These are phyloP conservation scores for Pristionchus entomophagus DNA, from an alignment of 2,888 invertebrate species.

Conservation along the genomic window DNA sequence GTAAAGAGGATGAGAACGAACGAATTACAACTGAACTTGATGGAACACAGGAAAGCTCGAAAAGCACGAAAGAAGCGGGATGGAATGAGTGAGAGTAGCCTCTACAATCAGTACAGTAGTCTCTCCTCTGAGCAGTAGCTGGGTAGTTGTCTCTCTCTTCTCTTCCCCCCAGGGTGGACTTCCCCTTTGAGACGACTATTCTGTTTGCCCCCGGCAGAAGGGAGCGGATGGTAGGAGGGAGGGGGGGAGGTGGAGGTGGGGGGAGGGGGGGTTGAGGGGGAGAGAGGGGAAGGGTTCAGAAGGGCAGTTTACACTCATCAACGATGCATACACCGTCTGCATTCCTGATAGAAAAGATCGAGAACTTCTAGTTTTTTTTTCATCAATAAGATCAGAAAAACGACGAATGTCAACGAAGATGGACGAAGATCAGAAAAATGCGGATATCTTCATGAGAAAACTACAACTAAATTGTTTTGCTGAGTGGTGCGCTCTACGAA, in stretches of 20 bases:
- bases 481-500: too few relatives aligned
- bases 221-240: conserved; percentile 20
- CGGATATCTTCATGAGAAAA: too few relatives aligned
- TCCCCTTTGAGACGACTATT: conserved; percentile 37
- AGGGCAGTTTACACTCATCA: conserved; percentile 38
- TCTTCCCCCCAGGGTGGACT: not conserved
- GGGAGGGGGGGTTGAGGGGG: not conserved
- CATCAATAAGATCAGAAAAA: too few relatives aligned
- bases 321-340: not conserved
- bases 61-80: too few relatives aligned
- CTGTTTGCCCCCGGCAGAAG: conserved; percentile 29
- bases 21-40: not conserved
- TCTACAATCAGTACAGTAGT: conserved; percentile 20
- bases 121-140: not conserved
- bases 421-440: too few relatives aligned
- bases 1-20: not conserved
- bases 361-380: not conserved
- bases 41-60: not conserved
- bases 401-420: too few relatives aligned
- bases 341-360: conserved; percentile 6
- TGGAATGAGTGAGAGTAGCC: not conserved
- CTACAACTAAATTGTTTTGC: too few relatives aligned
- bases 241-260: too few relatives aligned
- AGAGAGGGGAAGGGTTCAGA: not conserved
- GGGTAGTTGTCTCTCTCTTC: not conserved